phyloP scores from a whole-genome alignment of 2,888 invertebrate species.

The Acanthosepion esculentum region DNA sequence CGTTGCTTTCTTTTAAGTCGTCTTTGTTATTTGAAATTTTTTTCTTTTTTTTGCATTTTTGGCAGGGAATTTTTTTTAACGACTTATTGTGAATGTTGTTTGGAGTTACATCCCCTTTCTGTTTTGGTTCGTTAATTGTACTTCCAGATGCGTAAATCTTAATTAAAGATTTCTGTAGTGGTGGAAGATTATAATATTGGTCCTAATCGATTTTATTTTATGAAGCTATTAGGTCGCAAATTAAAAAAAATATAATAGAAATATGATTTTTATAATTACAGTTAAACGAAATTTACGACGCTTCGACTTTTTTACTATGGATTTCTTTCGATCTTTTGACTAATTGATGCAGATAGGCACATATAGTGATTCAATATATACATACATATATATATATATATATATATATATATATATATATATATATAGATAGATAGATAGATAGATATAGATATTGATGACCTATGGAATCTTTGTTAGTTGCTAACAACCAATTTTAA shows the following conservation, averaged over 20 bases:
- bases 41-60: no score
- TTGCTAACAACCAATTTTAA: background rate
- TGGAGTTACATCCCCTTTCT: no score
- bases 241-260: background rate
- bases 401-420: constrained; percentile 33
- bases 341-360: background rate
- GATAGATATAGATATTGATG: background rate
- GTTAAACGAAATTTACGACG: background rate
- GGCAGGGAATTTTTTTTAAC: no score
- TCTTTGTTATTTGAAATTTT: no score
- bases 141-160: no score
- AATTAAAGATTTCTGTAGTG: no score
- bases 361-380: constrained; percentile 16
- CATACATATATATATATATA: constrained; percentile 38
- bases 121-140: no score
- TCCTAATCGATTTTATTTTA: background rate
- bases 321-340: background rate
- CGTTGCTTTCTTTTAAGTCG: no score
- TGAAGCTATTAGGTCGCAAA: background rate
- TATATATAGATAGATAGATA: background rate
- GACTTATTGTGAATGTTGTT: no score
- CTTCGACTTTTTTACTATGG: no score
- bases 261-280: background rate
- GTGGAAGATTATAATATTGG: no score
- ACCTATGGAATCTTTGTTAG: background rate